These are phyloP conservation scores for Ophthalmolycus amberensis DNA, from an alignment of 2,113 vertebrate genomes.

Conservation along the genomic window DNA sequence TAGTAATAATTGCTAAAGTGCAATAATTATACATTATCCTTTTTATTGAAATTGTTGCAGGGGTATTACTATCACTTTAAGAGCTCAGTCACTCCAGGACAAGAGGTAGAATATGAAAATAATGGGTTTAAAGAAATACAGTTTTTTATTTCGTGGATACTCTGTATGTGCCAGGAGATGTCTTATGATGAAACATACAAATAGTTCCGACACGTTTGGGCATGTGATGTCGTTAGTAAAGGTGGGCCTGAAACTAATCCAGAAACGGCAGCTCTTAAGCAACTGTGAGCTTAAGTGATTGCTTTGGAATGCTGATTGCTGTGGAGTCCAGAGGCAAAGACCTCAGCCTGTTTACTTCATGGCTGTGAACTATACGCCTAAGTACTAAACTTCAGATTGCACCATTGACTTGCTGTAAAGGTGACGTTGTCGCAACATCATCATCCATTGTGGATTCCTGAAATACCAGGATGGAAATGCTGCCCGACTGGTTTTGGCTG, in stretches of 20 bases:
- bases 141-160: too few species aligned
- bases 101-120: neutral
- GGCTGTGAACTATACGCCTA: neutral
- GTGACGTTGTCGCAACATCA: conserved; percentile 10
- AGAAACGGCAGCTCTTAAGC: conserved; percentile 67
- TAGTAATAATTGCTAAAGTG: conserved; percentile 3
- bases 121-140: too few species aligned
- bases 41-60: too few species aligned
- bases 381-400: conserved; percentile 18
- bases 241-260: conserved; percentile 56
- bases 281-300: conserved; percentile 69
- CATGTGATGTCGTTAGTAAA: neutral
- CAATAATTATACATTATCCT: too few species aligned
- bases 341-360: conserved; percentile 9
- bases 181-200: neutral
- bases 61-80: too few species aligned
- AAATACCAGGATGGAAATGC: conserved; percentile 57
- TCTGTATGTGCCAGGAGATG: neutral
- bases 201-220: neutral
- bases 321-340: conserved; percentile 47
- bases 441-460: conserved; percentile 48
- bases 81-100: too few species aligned
- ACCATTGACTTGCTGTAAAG: conserved; percentile 9
- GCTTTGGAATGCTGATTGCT: conserved; percentile 76
- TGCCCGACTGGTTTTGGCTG: conserved; percentile 65